Conservation (phyloP, 2,113 vertebrate genomes). For the Pangasianodon hypophthalmus region DNA sequence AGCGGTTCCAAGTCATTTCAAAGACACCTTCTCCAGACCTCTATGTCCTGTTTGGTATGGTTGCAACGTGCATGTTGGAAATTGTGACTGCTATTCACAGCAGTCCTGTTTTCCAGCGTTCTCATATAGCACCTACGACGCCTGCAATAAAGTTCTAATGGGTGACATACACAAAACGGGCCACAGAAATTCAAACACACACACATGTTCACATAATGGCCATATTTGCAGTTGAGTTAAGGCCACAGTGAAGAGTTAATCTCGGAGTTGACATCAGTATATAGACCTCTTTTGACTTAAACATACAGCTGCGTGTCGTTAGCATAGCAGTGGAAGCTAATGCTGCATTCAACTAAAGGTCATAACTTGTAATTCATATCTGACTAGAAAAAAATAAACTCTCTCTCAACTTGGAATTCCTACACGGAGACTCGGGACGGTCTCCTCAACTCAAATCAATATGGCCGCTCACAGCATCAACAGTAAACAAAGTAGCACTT, state of each 20-base stretch:
- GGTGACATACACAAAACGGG: neutral
- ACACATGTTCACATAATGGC: neutral
- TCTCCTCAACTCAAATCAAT: no score
- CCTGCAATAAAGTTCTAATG: neutral
- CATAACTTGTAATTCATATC: neutral
- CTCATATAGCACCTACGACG: neutral
- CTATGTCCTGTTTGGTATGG: constrained; percentile 24
- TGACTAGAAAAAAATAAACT: no score
- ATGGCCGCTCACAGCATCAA: no score
- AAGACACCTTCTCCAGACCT: neutral
- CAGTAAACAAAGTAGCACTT: no score
- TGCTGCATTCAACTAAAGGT: neutral
- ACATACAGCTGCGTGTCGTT: neutral
- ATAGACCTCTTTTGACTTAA: neutral
- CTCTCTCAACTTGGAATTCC: no score
- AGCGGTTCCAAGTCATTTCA: constrained; percentile 22
- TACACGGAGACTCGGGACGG: no score
- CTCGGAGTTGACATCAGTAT: neutral
- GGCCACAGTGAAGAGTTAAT: neutral
- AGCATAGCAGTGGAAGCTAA: no score
- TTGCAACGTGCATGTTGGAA: constrained; percentile 28
- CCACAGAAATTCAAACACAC: neutral
- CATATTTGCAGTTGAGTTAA: neutral
- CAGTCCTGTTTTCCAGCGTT: constrained; percentile 21
- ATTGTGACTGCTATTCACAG: constrained; percentile 32